Base-by-base conservation (phyloP, 2,888 invertebrate species). In the Drosophila atripex region DNA sequence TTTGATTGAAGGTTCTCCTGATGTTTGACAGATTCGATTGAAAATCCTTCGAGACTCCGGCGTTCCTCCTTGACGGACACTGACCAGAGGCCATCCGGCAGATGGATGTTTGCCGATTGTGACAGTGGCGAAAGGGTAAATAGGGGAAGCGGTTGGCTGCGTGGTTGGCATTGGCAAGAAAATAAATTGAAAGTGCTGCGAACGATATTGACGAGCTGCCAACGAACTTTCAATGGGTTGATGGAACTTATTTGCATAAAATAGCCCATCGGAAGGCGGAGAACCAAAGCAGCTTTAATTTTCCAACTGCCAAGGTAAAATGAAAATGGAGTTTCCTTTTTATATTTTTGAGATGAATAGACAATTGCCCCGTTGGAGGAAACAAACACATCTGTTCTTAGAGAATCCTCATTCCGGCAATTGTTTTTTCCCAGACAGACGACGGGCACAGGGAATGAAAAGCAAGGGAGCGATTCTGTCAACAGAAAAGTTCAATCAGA, bases 21-120 rank as follows among this genome's bases (percentile, higher is more conserved):
- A 89, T 89, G 84, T 89, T 89, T 89, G 88, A 89, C 88, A 89
- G 90, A 89, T 89, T 89, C 90, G 90, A 89, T 89, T 89, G 88
- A 89, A 88, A 86, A 80, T 86, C 86, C 85, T 88, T 84, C 74
- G 66, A 70, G 85, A 52, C 73, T 74, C 61, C 55, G 30, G 51
- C 56, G 52, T 11, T 60, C 71, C 72, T 70, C 71, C 74, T 87
- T 80, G 86, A 72, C 83, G 84, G 76, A 73, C 68, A 78, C 84
- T 58, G 71, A 61, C 69, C 60, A 53, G 80, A 72, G 79, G 68
- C 69, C 65, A 58, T 63, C 39, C 69, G 53, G 60, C 73, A 55
- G 78, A 87, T 87, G 82, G 82, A 76, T 73, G 78, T 77, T 82
- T 78, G 77, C 83, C 77, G 86, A 86, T 79, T 88, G 79, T 79